A percentile compares a stretch with the other conserved stretches of the same genome.
Conservation (phyloP, 1,140 invertebrate genomes). For the Cydia fagiglandana region DNA sequence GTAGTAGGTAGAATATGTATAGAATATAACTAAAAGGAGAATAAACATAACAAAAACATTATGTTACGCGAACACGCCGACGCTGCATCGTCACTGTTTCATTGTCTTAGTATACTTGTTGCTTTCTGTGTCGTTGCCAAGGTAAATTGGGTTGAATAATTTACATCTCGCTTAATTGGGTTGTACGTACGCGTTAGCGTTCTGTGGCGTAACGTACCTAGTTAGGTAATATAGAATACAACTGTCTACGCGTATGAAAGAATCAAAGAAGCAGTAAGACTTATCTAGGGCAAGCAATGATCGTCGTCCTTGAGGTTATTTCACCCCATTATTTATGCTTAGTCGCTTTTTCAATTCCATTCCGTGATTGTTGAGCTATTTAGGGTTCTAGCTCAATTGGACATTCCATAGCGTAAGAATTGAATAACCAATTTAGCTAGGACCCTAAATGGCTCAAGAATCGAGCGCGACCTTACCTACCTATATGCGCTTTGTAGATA, state of each 20-base stretch:
- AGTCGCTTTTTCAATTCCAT: too few species aligned
- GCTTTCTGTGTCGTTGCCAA: not conserved
- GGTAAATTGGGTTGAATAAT: not conserved
- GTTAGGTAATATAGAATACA: not conserved
- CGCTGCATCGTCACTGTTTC: not conserved
- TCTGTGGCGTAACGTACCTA: not conserved
- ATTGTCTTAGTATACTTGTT: conserved; percentile 2
- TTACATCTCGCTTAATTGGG: not conserved
- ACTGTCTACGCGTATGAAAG: not conserved
- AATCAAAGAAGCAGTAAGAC: not conserved
- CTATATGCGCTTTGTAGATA: too few species aligned
- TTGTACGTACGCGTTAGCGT: not conserved
- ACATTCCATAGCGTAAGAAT: too few species aligned
- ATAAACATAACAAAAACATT: not conserved
- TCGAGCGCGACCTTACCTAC: too few species aligned
- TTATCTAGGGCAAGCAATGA: not conserved
- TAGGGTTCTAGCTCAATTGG: too few species aligned
- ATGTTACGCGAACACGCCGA: not conserved
- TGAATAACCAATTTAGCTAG: too few species aligned
- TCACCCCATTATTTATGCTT: too few species aligned
- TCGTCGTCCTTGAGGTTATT: not conserved
- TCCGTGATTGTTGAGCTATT: too few species aligned
- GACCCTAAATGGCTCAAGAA: too few species aligned
- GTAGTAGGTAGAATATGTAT: not conserved
- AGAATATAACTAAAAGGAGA: not conserved